A percentile compares a stretch with the other conserved stretches of the same genome.
phyloP scores from a whole-genome alignment of 2,113 vertebrate species.

The Capreolus pygargus region DNA sequence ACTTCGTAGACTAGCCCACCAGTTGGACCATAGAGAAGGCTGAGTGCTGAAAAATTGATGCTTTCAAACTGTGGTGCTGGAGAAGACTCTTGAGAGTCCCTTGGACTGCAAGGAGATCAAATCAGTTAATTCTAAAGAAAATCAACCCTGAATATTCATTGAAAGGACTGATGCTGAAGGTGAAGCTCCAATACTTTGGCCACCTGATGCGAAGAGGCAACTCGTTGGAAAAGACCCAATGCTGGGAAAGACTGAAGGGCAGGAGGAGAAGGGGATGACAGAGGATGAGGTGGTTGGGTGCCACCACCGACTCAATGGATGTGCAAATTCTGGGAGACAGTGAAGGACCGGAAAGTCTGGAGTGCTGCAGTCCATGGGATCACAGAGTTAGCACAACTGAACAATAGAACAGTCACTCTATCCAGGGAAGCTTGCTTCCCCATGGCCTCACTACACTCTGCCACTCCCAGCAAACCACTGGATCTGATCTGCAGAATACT shows the following conservation, averaged over 20 bases:
- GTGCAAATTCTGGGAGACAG: neutral
- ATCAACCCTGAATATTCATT: neutral
- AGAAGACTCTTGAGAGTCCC: neutral
- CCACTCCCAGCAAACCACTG: neutral
- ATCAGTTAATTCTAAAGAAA: neutral
- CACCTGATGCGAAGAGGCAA: neutral
- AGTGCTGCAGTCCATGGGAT: neutral
- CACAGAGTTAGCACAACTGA: neutral
- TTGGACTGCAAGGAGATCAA: neutral
- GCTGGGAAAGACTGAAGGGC: neutral
- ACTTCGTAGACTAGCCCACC: neutral
- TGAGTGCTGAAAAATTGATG: neutral
- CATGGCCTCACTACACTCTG: neutral
- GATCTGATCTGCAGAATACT: neutral
- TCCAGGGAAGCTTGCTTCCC: neutral
- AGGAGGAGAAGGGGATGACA: neutral
- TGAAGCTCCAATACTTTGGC: neutral
- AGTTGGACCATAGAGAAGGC: neutral
- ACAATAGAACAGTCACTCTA: rapidly evolving
- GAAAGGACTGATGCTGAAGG: neutral
- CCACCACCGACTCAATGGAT: neutral
- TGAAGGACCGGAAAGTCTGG: neutral
- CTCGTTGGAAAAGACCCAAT: neutral
- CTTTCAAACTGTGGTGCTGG: neutral
- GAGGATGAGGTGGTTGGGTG: neutral